Evolutionary conservation across 2,113 vertebrate species (phyloP).

Genomic region (Oxyruncus cristatus): DNA sequence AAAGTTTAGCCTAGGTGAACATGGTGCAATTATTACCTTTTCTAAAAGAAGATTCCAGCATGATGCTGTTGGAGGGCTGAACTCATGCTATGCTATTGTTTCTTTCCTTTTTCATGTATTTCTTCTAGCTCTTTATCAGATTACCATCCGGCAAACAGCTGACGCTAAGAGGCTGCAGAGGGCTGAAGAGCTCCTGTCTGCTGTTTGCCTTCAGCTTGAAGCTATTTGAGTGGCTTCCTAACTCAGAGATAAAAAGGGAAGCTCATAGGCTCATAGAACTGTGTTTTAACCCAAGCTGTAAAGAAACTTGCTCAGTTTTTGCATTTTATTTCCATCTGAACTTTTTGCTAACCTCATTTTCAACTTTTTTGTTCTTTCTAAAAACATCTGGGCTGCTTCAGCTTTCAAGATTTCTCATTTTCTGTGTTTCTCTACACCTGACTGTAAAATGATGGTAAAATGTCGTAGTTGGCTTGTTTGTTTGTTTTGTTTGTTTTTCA

Average conservation of each 20-base stretch:
- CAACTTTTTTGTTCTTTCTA: neutral
- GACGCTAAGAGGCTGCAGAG: slow-evolving; percentile 82
- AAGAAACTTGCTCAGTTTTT: slow-evolving; percentile 47
- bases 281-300: slow-evolving; percentile 55
- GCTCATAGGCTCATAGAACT: slow-evolving; percentile 50
- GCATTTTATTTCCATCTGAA: slow-evolving; percentile 42
- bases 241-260: slow-evolving; percentile 73
- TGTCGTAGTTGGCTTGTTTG: neutral
- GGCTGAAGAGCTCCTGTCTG: slow-evolving; percentile 83
- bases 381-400: neutral
- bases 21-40: slow-evolving; percentile 68
- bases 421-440: neutral
- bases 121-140: slow-evolving; percentile 84
- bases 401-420: neutral
- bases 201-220: slow-evolving; percentile 79
- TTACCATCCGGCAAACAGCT: slow-evolving; percentile 85
- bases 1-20: slow-evolving; percentile 75
- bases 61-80: slow-evolving; percentile 65
- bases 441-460: slow-evolving; percentile 16
- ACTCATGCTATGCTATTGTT: slow-evolving; percentile 75
- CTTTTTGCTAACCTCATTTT: slow-evolving; percentile 45
- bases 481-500: neutral
- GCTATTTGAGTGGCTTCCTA: slow-evolving; percentile 74
- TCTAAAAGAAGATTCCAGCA: slow-evolving; percentile 68
- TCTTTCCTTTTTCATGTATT: slow-evolving; percentile 74